These are phyloP conservation scores for Echinops telfairi DNA, from an alignment of 2,113 vertebrate species.

Conservation along the genomic window DNA sequence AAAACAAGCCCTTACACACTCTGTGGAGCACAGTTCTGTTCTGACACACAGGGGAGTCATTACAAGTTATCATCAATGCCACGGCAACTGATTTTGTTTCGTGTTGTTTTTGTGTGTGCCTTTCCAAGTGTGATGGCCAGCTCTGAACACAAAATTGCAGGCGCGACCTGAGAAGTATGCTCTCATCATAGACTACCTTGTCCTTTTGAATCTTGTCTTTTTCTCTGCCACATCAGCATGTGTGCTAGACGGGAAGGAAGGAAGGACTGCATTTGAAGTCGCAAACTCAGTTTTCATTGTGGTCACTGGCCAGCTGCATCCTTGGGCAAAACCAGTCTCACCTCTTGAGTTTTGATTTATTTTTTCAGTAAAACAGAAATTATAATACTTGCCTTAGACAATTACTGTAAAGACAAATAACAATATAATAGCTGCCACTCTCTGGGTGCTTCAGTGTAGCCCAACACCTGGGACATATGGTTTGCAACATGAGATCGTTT, in stretches of 20 bases:
- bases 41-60: neutral
- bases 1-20: neutral
- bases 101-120: neutral
- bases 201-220: neutral
- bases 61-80: neutral
- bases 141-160: neutral
- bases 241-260: neutral
- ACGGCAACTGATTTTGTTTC: neutral
- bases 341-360: neutral
- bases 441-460: neutral
- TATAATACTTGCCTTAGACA: neutral
- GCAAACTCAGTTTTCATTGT: neutral
- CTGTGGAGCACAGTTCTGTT: neutral
- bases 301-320: neutral
- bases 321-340: neutral
- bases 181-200: neutral
- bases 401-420: neutral
- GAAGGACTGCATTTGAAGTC: neutral
- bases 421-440: neutral
- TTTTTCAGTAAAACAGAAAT: neutral
- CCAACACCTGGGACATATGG: neutral
- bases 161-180: neutral
- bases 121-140: conserved; percentile 7
- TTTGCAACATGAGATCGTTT: neutral
- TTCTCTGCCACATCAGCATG: neutral